These are phyloP conservation scores for Amphipoea lucens DNA, from an alignment of 2,888 invertebrate genomes.

Conservation along the genomic window DNA sequence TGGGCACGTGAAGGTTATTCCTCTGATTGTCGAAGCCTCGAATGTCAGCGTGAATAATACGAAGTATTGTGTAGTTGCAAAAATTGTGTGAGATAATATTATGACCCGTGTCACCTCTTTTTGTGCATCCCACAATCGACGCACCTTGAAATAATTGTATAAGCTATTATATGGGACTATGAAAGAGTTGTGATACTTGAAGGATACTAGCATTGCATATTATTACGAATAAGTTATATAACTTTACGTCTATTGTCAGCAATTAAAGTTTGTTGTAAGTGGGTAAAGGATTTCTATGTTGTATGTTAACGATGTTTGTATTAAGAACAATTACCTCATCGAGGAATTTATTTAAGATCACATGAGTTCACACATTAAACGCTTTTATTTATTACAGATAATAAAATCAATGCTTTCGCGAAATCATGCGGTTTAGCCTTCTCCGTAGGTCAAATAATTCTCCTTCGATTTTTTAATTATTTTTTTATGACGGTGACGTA, in stretches of 20 bases:
- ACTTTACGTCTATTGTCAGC: conserved; percentile 48
- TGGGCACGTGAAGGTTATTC: conserved; percentile 71
- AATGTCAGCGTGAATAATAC: conserved; percentile 47
- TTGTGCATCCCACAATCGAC: conserved; percentile 46
- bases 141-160: conserved; percentile 57
- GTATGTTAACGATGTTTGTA: conserved; percentile 22
- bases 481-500: conserved; percentile 41
- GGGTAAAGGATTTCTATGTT: conserved; percentile 38
- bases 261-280: conserved; percentile 48
- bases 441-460: conserved; percentile 41
- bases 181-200: conserved; percentile 36
- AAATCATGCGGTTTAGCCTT: conserved; percentile 36
- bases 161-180: conserved; percentile 34
- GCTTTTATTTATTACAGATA: conserved; percentile 27
- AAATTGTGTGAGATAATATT: conserved; percentile 31
- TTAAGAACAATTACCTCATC: conserved; percentile 41
- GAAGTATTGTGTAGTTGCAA: conserved; percentile 29
- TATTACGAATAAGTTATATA: conserved; percentile 56
- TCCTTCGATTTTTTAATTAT: conserved; percentile 36
- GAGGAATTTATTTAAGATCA: conserved; percentile 29
- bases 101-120: conserved; percentile 44
- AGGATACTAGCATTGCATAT: conserved; percentile 36
- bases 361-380: conserved; percentile 3
- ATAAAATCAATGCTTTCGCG: conserved; percentile 34
- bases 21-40: conserved; percentile 60